Evolutionary conservation across 2,888 invertebrate species (phyloP), one percentile per base, ranked within the genome.

Genomic region (Athripsodes cinereus): DNA sequence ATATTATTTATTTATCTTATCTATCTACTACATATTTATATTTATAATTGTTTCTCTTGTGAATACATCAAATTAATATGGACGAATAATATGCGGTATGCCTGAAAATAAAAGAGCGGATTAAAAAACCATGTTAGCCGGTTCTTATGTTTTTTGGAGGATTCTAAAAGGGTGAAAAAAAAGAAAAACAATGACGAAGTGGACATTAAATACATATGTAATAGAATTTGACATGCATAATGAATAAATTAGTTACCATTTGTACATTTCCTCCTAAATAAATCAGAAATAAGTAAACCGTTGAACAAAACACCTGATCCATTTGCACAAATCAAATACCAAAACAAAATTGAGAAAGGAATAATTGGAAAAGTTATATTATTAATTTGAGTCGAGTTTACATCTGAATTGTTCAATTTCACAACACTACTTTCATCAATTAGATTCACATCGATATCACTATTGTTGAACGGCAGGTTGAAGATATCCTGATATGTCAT

Each of bases 281-380:
- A 22, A 50, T 58, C 35, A 21, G 46, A 48, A 50, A 62, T 56
- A 40, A 53, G 26, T 52, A 55, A 26, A 19, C 40, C 13, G 70
- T 78, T 74, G 62, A 74, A 70, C 52, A 79, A 70, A 57, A 74
- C 71, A 55, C 72, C 76, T 65, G 74, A 73, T 71, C 76, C 78
- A 65, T 75, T 75, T 68, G 73, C 69, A 68, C 72, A 71, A 64
- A 74, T 72, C 62, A 74, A 64, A 67, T 66, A 71, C 53, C 67
- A 68, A 59, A 72, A 73, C 64, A 75, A 69, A 64, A 69, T 69
- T 61, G 74, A 70, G 67, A 75, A 71, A 67, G 76, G 72, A 67
- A 75, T 65, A 64, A 74, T 69, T 52, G 60, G 60, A 26, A 55
- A 58, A 20, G 13, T 21, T 6, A 8, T 11, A 47, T 10, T 6